phyloP scores from a whole-genome alignment of 1,140 invertebrate genomes.

The Caerostris darwini region DNA sequence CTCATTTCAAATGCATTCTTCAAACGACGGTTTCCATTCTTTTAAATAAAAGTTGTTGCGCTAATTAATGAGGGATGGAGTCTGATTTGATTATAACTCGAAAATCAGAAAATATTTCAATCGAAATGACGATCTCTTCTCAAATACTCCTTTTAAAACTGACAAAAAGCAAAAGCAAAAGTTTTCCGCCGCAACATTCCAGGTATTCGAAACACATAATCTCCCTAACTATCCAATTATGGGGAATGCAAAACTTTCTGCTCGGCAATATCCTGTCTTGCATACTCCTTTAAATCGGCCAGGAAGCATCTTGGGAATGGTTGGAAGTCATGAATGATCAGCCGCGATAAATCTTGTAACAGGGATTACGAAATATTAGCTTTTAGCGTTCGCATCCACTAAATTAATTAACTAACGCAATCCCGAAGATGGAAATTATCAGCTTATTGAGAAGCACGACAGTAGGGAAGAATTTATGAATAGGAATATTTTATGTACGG shows the following conservation, averaged over 20 bases:
- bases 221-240: conserved; percentile 32
- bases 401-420: conserved; percentile 52
- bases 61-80: no score
- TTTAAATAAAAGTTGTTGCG: no score
- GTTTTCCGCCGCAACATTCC: background rate
- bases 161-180: background rate
- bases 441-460: background rate
- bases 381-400: conserved; percentile 12
- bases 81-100: no score
- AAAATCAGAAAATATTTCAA: no score
- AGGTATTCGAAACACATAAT: conserved; percentile 13
- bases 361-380: conserved; percentile 45
- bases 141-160: no score
- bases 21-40: no score
- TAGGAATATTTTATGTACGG: background rate
- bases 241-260: background rate
- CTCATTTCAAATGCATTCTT: no score
- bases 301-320: background rate
- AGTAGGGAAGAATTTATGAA: background rate
- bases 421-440: background rate
- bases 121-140: no score
- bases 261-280: background rate
- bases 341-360: conserved; percentile 65
- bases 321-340: conserved; percentile 55
- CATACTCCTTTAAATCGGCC: conserved; percentile 49